phyloP scores from a whole-genome alignment of 2,113 vertebrate species.

The Rhodinocichla rosea region DNA sequence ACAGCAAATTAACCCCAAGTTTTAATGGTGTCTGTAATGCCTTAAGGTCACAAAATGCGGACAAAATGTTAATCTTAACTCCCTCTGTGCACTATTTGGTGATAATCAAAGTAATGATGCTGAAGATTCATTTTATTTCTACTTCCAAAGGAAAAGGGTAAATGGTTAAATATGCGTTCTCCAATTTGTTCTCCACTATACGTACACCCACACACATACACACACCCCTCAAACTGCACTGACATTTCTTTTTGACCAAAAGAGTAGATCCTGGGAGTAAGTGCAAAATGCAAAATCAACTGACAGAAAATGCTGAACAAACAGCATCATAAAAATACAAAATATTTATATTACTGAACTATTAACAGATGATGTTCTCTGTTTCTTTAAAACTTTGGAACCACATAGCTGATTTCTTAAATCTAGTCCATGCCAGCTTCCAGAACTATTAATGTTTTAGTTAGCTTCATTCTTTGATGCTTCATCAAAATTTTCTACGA shows the following conservation, averaged over 20 bases:
- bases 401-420: constrained; percentile 81
- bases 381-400: constrained; percentile 84
- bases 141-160: constrained; percentile 70
- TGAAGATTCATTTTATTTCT: constrained; percentile 84
- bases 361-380: constrained; percentile 82
- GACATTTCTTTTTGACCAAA: constrained; percentile 78
- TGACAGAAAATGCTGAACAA: constrained; percentile 82
- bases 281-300: constrained; percentile 89
- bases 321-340: constrained; percentile 88
- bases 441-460: constrained; percentile 77
- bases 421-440: constrained; percentile 85
- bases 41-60: constrained; percentile 44
- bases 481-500: constrained; percentile 98
- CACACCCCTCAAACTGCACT: constrained; percentile 74
- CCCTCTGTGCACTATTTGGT: constrained; percentile 46
- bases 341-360: constrained; percentile 89
- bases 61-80: constrained; percentile 1
- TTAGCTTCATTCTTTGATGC: constrained; percentile 98
- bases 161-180: constrained; percentile 79
- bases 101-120: constrained; percentile 63
- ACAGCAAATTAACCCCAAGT: constrained; percentile 63
- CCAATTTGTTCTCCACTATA: constrained; percentile 77
- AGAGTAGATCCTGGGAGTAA: constrained; percentile 78
- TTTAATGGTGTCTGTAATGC: constrained; percentile 21
- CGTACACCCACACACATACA: constrained; percentile 71